A percentile compares a stretch with the other conserved stretches of the same genome.
These are phyloP conservation scores for Rostratula benghalensis DNA, from an alignment of 2,113 vertebrate genomes.

Conservation along the genomic window DNA sequence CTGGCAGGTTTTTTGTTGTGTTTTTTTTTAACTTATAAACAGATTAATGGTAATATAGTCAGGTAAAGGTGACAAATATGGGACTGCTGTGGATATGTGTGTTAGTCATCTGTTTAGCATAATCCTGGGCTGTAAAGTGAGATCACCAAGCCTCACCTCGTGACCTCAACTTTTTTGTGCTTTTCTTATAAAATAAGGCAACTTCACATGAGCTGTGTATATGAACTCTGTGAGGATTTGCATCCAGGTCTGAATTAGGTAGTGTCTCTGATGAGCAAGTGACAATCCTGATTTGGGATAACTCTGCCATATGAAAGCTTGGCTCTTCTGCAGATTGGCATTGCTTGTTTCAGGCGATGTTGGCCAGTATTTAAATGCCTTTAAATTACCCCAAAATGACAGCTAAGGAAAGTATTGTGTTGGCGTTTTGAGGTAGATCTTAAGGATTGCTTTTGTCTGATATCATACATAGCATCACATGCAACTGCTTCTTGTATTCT, in stretches of 20 bases:
- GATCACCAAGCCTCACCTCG: not conserved
- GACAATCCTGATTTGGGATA: slow-evolving; percentile 35
- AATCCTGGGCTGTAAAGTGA: not conserved
- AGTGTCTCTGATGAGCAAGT: not conserved
- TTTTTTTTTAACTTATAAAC: slow-evolving; percentile 5
- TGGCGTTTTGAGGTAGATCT: slow-evolving; percentile 10
- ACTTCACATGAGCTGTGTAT: not conserved
- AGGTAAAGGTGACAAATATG: not conserved
- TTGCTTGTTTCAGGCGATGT: not conserved
- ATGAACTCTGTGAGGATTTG: not conserved
- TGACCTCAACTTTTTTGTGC: not conserved
- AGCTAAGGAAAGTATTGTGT: not conserved
- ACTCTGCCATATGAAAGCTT: not conserved
- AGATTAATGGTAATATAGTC: not conserved
- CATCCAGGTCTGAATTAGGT: not conserved
- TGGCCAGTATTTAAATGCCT: not conserved
- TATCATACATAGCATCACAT: not conserved
- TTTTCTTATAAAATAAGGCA: not conserved
- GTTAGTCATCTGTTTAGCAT: not conserved
- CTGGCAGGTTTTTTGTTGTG: not conserved
- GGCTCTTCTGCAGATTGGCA: not conserved
- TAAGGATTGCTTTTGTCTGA: not conserved
- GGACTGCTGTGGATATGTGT: not conserved
- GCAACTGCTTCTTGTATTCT: not conserved
- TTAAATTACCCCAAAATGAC: not conserved